Conservation (phyloP, 2,797 vertebrate species). For the Aulostomus chinensis region DNA sequence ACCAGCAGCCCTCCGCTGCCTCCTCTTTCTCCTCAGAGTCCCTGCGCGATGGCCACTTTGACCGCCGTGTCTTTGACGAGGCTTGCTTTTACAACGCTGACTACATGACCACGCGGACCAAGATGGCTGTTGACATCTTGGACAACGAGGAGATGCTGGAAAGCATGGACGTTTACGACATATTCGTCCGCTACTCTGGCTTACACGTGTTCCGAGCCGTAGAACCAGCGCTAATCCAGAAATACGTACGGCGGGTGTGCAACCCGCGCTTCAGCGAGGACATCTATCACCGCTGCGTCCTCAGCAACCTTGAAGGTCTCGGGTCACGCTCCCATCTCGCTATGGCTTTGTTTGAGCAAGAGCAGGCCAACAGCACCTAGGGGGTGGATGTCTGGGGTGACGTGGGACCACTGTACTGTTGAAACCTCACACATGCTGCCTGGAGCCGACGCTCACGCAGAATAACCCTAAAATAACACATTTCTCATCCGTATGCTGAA, state of each 20-base stretch:
- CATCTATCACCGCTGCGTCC: constrained; percentile 93
- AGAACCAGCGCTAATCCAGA: constrained; percentile 94
- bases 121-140: constrained; percentile 88
- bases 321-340: constrained; percentile 92
- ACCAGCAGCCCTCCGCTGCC: constrained; percentile 84
- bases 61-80: constrained; percentile 91
- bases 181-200: constrained; percentile 93
- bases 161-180: constrained; percentile 92
- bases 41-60: constrained; percentile 88
- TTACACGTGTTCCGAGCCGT: constrained; percentile 96
- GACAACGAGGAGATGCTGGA: constrained; percentile 94
- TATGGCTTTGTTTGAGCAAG: constrained; percentile 93
- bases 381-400: background rate
- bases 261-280: constrained; percentile 94
- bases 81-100: constrained; percentile 98
- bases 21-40: constrained; percentile 82
- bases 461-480: constrained; percentile 31
- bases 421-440: background rate
- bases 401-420: no score
- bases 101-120: constrained; percentile 92
- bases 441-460: background rate
- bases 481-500: constrained; percentile 15
- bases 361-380: constrained; percentile 96
- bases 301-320: constrained; percentile 93
- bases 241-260: constrained; percentile 86